Base-by-base conservation (phyloP, 2,113 vertebrate genomes). In the Ceuthmochares aereus region DNA sequence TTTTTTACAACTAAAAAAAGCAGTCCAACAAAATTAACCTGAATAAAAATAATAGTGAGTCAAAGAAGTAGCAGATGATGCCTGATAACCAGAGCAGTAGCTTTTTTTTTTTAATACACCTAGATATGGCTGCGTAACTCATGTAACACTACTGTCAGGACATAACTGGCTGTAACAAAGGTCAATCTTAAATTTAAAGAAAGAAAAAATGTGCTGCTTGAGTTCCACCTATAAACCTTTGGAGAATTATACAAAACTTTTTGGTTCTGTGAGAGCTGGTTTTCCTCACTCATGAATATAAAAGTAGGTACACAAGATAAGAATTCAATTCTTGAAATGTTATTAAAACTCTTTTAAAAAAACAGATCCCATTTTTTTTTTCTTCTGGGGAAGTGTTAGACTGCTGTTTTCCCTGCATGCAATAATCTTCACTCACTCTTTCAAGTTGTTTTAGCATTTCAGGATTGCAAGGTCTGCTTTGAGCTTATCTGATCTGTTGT, bases 161-260 rank as follows among this genome's bases (percentile, higher is more conserved):
- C 21, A 49, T 32, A 47, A 42, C 7, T 23, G 2, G 9, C 60
- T 79, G 34, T 55, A 79, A 63, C 5, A 86, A 79, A 87, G 7
- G n/a, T 63, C 52, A 92, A 40, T 27, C 30, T 88, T 51, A 70
- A 88, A 80, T 80, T 72, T 68, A 79, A 55, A 40, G 67, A 29
- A 29, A 54, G 18, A 34, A 84, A 52, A 74, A 59, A n/a, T 40
- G 10, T 0, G 0, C 16, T 73, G 8, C 9, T 88, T 75, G 10
- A 76, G 34, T 55, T 86, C 34, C 7, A 59, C 25, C 6, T 63
- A 27, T 40, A 74, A 73, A 51, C 2, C 2, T 90, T 59, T 60
- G 14, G 17, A 77, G 45, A 55, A 64, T 81, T 55, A 54, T n/a
- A 59, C 54, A 51, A 80, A 73, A 68, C 5, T 63, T 68, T 27